phyloP scores from a whole-genome alignment of 1,140 invertebrate species.

The Eciton burchellii region DNA sequence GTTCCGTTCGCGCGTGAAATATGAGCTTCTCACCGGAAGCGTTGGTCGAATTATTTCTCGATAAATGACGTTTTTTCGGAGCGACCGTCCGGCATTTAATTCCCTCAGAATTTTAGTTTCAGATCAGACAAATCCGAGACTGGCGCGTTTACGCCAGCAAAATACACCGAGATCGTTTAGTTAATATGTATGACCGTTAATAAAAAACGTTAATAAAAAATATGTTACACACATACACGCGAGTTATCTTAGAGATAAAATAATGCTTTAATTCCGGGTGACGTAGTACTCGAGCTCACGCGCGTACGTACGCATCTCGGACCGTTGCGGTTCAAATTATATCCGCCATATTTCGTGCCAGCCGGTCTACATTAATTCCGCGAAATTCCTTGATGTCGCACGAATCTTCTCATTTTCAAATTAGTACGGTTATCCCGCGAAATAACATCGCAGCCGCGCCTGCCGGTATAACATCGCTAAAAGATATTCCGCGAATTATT shows the following conservation, averaged over 20 bases:
- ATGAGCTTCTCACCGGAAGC: conserved; percentile 41
- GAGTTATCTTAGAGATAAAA: not conserved
- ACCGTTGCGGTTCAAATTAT: conserved; percentile 39
- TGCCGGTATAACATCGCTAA: not conserved
- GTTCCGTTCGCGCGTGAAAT: conserved; percentile 46
- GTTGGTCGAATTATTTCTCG: not conserved
- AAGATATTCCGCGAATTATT: not conserved
- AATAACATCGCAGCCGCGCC: conserved; percentile 5
- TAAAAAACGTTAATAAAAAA: not conserved
- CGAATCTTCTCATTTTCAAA: conserved; percentile 49
- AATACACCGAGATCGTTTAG: no score
- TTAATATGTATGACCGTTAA: no score
- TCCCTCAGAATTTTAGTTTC: not conserved
- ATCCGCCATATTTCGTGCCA: conserved; percentile 9
- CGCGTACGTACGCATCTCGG: not conserved
- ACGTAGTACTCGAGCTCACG: not conserved
- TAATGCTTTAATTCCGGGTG: conserved; percentile 15
- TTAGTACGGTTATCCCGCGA: conserved; percentile 15
- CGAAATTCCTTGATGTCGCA: conserved; percentile 19
- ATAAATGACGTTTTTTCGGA: conserved; percentile 27
- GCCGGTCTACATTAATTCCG: conserved; percentile 33
- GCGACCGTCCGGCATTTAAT: conserved; percentile 33
- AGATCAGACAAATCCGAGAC: no score
- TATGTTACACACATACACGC: not conserved
- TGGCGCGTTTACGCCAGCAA: no score